Conservation (phyloP, 2,888 invertebrate genomes). For the Drosophila anceps region DNA sequence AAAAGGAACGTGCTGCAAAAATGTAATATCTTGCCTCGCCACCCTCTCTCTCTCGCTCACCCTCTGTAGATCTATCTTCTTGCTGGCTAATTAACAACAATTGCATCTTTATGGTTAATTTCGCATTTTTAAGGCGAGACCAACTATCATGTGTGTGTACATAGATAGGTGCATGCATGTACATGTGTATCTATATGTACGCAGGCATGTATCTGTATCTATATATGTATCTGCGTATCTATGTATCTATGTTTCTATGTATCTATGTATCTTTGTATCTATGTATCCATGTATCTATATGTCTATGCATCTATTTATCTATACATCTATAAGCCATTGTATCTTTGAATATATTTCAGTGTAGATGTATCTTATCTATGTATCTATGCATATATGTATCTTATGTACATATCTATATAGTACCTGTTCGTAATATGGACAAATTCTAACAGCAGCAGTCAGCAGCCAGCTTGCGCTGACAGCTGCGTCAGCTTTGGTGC, state of each 20-base stretch:
- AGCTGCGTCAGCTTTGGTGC: slow-evolving; percentile 53
- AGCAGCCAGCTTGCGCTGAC: slow-evolving; percentile 45
- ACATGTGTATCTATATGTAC: neutral
- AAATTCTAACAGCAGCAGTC: slow-evolving; percentile 22
- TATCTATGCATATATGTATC: neutral
- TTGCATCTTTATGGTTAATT: slow-evolving; percentile 40
- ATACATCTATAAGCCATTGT: neutral
- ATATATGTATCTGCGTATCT: neutral
- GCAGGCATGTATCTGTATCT: neutral
- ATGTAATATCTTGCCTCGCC: neutral
- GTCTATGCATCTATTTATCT: neutral
- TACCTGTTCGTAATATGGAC: slow-evolving; percentile 25
- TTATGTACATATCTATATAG: slow-evolving; percentile 6
- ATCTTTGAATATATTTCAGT: neutral
- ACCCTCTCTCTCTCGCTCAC: neutral
- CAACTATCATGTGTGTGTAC: slow-evolving; percentile 12
- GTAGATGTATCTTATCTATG: neutral
- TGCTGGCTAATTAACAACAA: slow-evolving; percentile 44
- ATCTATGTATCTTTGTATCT: slow-evolving; percentile 2
- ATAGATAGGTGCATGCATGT: too few species aligned
- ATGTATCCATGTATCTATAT: slow-evolving; percentile 7
- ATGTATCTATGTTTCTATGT: slow-evolving; percentile 1
- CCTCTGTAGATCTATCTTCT: neutral
- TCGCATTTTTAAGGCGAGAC: slow-evolving; percentile 24
- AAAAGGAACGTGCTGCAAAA: slow-evolving; percentile 37